phyloP scores from a whole-genome alignment of 1,140 invertebrate species.

The Ips typographus region DNA sequence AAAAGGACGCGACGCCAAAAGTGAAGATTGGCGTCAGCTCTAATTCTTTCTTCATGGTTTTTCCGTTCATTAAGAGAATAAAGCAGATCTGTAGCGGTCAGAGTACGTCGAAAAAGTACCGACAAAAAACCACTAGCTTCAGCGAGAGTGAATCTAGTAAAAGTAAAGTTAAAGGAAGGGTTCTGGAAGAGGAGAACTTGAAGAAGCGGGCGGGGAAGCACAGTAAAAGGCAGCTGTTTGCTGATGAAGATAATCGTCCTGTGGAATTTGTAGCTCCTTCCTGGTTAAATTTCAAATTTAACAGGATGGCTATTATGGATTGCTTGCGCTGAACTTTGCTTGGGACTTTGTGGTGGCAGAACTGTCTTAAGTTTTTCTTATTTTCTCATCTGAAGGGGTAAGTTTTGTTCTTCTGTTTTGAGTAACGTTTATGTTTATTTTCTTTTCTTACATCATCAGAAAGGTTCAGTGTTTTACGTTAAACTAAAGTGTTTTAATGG shows the following conservation, averaged over 20 bases:
- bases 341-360: too few species aligned
- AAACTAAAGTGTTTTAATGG: too few species aligned
- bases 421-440: too few species aligned
- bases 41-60: constrained; percentile 92
- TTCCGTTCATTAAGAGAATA: constrained; percentile 84
- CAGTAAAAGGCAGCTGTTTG: constrained; percentile 59
- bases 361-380: too few species aligned
- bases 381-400: too few species aligned
- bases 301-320: constrained; percentile 58
- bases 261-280: constrained; percentile 57
- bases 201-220: constrained; percentile 49
- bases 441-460: too few species aligned
- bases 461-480: too few species aligned
- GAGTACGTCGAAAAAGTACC: constrained; percentile 43
- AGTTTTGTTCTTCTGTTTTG: too few species aligned
- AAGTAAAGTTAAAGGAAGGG: constrained; percentile 44
- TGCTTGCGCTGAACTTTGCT: constrained; percentile 45
- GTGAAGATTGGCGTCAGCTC: constrained; percentile 76
- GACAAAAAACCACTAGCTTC: constrained; percentile 59
- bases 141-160: constrained; percentile 55
- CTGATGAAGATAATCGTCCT: constrained; percentile 38
- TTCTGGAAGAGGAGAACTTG: constrained; percentile 45
- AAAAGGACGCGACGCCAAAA: constrained; percentile 85
- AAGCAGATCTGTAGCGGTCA: constrained; percentile 49
- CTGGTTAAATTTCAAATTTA: constrained; percentile 63